Evolutionary conservation across 2,888 invertebrate species (phyloP).

Genomic region (Pandemis cinnamomeana): DNA sequence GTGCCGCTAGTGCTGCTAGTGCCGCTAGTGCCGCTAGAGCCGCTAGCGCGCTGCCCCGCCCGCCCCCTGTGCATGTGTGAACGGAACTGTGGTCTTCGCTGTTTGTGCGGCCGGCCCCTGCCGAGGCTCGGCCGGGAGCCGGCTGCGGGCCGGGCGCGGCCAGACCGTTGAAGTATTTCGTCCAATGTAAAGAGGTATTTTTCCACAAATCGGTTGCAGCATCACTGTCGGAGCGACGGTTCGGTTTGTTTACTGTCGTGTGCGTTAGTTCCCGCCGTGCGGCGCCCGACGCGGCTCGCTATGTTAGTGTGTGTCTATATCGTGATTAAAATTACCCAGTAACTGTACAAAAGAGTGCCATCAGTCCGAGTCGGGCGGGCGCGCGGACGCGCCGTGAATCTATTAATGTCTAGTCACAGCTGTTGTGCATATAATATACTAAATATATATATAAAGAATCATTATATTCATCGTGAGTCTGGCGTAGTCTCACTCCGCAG

Average conservation of each 20-base stretch:
- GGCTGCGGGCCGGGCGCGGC: not conserved
- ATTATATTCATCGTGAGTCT: conserved; percentile 40
- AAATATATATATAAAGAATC: conserved; percentile 44
- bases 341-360: conserved; percentile 39
- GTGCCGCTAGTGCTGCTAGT: no score
- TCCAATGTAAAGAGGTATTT: conserved; percentile 32
- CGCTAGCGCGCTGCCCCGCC: no score
- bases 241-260: conserved; percentile 12
- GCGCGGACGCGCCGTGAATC: conserved; percentile 59
- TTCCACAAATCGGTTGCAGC: conserved; percentile 22
- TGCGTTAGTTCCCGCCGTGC: not conserved
- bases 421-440: conserved; percentile 63
- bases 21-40: no score
- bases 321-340: conserved; percentile 28
- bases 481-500: conserved; percentile 27
- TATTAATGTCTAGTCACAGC: conserved; percentile 74
- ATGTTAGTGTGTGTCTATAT: conserved; percentile 13
- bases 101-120: not conserved
- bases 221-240: conserved; percentile 13
- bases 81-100: not conserved
- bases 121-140: no score
- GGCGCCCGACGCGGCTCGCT: conserved; percentile 10
- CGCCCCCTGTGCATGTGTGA: not conserved
- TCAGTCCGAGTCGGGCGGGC: conserved; percentile 11
- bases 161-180: conserved; percentile 22